These are phyloP conservation scores for Abrostola tripartita DNA, from an alignment of 2,888 invertebrate species.

Conservation along the genomic window DNA sequence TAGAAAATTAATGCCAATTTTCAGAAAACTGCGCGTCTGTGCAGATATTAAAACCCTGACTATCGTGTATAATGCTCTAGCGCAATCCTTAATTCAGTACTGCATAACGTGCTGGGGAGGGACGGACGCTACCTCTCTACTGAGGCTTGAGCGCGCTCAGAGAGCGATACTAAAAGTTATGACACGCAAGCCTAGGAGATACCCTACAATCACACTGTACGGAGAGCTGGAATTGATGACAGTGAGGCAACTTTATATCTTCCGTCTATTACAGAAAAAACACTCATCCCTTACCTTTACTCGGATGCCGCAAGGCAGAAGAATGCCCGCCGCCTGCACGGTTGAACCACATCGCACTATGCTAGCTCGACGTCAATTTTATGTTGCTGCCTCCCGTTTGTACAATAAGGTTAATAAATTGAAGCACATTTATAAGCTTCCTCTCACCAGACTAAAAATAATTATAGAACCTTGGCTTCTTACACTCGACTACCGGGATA, in stretches of 20 bases:
- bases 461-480: too few species aligned
- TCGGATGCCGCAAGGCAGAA: not conserved
- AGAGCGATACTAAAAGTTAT: not conserved
- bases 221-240: not conserved
- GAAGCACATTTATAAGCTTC: too few species aligned
- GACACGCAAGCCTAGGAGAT: not conserved
- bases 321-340: not conserved
- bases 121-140: not conserved
- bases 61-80: not conserved
- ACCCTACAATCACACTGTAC: not conserved
- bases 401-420: not conserved
- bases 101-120: not conserved
- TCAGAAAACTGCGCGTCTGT: not conserved
- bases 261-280: not conserved
- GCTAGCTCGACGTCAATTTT: not conserved
- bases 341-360: not conserved
- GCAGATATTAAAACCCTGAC: not conserved
- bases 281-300: not conserved
- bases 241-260: not conserved
- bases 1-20: not conserved
- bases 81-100: not conserved
- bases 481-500: too few species aligned
- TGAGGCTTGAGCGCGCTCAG: not conserved
- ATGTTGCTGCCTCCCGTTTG: not conserved
- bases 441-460: too few species aligned